A percentile compares a stretch with the other conserved stretches of the same genome.
These are phyloP conservation scores for Cremastinae sp. DNA, from an alignment of 2,888 invertebrate genomes.

Conservation along the genomic window DNA sequence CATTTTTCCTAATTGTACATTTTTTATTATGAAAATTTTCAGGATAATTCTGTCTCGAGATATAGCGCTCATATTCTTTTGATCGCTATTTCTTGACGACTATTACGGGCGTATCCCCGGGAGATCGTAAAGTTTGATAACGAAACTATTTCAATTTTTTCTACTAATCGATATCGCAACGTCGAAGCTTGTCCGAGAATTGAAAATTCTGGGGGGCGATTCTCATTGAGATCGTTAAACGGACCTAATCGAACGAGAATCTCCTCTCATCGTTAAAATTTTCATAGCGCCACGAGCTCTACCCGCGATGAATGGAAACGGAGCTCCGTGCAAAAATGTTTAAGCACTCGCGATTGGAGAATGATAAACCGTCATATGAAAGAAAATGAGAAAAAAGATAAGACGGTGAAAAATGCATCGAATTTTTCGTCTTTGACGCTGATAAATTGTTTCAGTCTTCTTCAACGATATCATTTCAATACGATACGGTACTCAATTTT, in stretches of 20 bases:
- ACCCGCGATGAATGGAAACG: slow-evolving; percentile 29
- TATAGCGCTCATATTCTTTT: too few relatives aligned
- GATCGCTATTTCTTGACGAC: too few relatives aligned
- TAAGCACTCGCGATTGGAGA: slow-evolving; percentile 12
- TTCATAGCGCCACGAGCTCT: slow-evolving; percentile 8
- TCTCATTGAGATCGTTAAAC: slow-evolving; percentile 40
- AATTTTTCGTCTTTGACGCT: neutral
- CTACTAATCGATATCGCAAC: slow-evolving; percentile 31
- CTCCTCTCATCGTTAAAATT: slow-evolving; percentile 43
- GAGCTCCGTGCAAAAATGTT: slow-evolving; percentile 6
- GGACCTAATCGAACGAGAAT: slow-evolving; percentile 29
- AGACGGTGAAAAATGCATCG: neutral
- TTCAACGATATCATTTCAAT: slow-evolving; percentile 15
- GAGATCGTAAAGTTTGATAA: slow-evolving; percentile 46
- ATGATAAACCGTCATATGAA: slow-evolving; percentile 7
- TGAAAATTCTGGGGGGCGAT: slow-evolving; percentile 29
- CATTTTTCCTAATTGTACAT: too few relatives aligned
- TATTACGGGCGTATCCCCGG: too few relatives aligned
- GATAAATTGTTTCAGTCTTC: slow-evolving; percentile 23
- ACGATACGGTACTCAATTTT: too few relatives aligned
- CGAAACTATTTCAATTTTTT: slow-evolving; percentile 38
- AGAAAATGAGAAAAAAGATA: neutral
- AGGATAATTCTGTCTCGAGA: too few relatives aligned
- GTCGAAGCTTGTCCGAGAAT: neutral
- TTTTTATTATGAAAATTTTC: too few relatives aligned